Conservation (phyloP, 2,113 vertebrate genomes). For the Tragelaphus buxtoni region DNA sequence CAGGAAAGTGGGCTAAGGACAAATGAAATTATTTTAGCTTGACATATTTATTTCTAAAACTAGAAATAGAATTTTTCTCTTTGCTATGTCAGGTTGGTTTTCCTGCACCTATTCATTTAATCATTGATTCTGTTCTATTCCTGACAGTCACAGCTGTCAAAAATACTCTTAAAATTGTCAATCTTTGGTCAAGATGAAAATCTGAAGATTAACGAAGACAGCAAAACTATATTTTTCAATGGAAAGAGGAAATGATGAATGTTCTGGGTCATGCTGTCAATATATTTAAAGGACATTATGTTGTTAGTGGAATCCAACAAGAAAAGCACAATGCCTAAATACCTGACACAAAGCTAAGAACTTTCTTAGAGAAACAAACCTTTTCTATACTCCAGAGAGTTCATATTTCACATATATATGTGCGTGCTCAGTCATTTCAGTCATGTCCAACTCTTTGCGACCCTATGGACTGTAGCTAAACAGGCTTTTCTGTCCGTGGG, state of each 20-base stretch:
- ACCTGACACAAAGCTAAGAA: slow-evolving; percentile 67
- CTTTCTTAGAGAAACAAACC: slow-evolving; percentile 70
- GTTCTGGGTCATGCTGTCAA: slow-evolving; percentile 61
- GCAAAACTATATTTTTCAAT: slow-evolving; percentile 72
- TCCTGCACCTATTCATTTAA: slow-evolving; percentile 60
- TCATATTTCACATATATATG: slow-evolving; percentile 1
- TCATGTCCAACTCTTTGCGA: neutral
- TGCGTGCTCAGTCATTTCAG: neutral
- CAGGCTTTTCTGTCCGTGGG: neutral
- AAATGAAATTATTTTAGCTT: slow-evolving; percentile 73
- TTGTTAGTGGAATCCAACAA: slow-evolving; percentile 69
- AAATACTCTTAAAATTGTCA: slow-evolving; percentile 75
- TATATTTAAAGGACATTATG: slow-evolving; percentile 71
- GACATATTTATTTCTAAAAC: slow-evolving; percentile 77
- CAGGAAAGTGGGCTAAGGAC: slow-evolving; percentile 52
- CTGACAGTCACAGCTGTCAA: slow-evolving; percentile 73
- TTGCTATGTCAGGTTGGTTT: slow-evolving; percentile 74
- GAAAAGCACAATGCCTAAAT: slow-evolving; percentile 53
- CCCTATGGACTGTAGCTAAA: neutral
- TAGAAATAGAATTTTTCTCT: slow-evolving; percentile 71
- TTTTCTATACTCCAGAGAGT: slow-evolving; percentile 33
- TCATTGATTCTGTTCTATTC: slow-evolving; percentile 73
- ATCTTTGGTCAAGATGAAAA: slow-evolving; percentile 74
- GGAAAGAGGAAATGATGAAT: slow-evolving; percentile 71
- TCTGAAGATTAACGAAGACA: slow-evolving; percentile 79